phyloP scores from a whole-genome alignment of 2,797 vertebrate species.

The Phaenicophaeus curvirostris region DNA sequence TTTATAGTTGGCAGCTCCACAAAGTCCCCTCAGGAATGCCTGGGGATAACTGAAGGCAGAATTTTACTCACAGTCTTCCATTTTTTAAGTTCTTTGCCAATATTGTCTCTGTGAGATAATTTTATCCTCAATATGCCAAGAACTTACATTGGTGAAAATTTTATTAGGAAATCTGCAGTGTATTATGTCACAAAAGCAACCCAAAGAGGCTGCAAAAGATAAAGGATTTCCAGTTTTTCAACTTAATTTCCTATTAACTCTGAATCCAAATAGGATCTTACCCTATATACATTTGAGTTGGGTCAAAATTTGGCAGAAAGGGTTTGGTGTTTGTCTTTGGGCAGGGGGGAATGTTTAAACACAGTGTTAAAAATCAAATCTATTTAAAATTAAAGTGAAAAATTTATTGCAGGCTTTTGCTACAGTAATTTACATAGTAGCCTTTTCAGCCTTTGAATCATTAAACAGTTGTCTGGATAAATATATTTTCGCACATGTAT shows the following conservation, averaged over 20 bases:
- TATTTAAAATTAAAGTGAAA: not conserved
- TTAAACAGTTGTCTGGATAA: constrained; percentile 23
- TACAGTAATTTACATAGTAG: constrained; percentile 7
- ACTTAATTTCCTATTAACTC: constrained; percentile 5
- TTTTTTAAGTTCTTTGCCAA: constrained; percentile 42
- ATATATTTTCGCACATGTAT: constrained; percentile 36
- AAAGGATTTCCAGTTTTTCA: constrained; percentile 1
- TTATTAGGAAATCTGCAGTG: constrained; percentile 24
- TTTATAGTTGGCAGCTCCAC: not conserved
- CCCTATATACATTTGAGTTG: not conserved
- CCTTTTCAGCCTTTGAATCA: constrained; percentile 1
- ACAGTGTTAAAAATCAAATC: constrained; percentile 2
- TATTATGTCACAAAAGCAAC: constrained; percentile 28
- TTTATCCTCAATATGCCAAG: constrained; percentile 10
- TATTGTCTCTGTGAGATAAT: constrained; percentile 44
- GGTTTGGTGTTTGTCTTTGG: not conserved
- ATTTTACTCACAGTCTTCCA: constrained; percentile 8
- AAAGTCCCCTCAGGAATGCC: constrained; percentile 26
- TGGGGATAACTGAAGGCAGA: constrained; percentile 33
- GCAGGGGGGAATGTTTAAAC: not conserved
- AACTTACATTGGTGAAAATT: not conserved
- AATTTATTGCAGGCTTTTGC: not conserved
- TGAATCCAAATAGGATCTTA: constrained; percentile 11
- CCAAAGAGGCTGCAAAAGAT: not conserved
- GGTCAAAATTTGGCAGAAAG: not conserved